Evolutionary conservation across 2,888 invertebrate genomes (phyloP).

Genomic region (Smittia aterrima): DNA sequence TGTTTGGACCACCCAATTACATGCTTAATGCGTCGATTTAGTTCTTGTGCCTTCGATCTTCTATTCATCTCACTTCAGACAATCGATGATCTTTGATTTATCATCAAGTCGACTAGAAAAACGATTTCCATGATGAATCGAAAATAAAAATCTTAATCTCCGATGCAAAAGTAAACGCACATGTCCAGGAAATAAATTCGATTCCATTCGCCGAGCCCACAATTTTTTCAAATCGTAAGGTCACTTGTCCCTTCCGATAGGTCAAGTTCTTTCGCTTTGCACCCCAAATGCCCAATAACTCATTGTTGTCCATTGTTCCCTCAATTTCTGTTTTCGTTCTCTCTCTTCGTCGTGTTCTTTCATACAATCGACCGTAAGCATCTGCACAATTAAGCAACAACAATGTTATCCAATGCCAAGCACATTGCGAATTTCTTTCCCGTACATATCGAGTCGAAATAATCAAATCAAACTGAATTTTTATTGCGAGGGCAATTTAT

Average conservation of each 20-base stretch:
- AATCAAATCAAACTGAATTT: constrained; percentile 21
- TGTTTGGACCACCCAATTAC: constrained; percentile 39
- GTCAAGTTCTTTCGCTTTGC: constrained; percentile 29
- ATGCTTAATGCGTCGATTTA: constrained; percentile 36
- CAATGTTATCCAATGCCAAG: neutral
- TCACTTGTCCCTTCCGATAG: constrained; percentile 39
- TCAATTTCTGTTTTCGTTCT: constrained; percentile 1
- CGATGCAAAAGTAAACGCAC: constrained; percentile 3
- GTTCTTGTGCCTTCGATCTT: neutral
- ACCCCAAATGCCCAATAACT: neutral
- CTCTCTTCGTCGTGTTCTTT: neutral
- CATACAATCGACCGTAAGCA: constrained; percentile 6
- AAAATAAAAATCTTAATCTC: neutral
- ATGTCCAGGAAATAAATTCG: constrained; percentile 33
- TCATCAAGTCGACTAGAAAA: neutral
- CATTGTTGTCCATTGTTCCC: constrained; percentile 34
- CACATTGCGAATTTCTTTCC: neutral
- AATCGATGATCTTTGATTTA: constrained; percentile 6
- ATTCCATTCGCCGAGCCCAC: constrained; percentile 27
- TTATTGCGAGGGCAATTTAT: constrained; percentile 16
- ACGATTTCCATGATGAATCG: neutral
- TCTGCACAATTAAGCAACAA: constrained; percentile 25
- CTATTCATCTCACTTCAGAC: neutral
- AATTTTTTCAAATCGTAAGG: neutral
- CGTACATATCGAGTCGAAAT: neutral